Evolutionary conservation across 2,888 invertebrate genomes (phyloP).

Genomic region (Diadromus collaris): DNA sequence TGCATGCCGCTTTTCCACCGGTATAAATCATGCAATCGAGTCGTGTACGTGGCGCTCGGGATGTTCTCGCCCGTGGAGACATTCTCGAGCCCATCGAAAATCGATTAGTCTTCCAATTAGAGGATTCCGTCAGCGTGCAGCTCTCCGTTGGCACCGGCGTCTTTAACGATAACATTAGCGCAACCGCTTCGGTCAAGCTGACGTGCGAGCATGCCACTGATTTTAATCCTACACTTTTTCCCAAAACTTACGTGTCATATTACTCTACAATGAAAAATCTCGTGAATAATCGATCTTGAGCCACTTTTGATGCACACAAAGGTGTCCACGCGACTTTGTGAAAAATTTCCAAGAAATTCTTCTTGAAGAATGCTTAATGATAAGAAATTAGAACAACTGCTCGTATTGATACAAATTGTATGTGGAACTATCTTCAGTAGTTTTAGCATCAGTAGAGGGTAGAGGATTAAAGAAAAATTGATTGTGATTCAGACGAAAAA

Average conservation of each 20-base stretch:
- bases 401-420: no score
- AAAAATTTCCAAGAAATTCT: no score
- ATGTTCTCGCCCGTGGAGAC: slow-evolving; percentile 32
- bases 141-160: slow-evolving; percentile 16
- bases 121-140: slow-evolving; percentile 28
- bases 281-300: background rate
- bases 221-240: background rate
- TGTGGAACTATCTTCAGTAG: no score
- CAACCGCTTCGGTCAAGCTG: background rate
- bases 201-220: background rate
- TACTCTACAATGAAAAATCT: background rate
- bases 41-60: slow-evolving; percentile 42
- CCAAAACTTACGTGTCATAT: background rate
- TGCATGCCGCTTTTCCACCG: slow-evolving; percentile 6
- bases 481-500: no score
- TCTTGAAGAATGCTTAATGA: no score
- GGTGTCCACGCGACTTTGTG: no score
- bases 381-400: no score
- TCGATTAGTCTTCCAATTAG: slow-evolving; percentile 56
- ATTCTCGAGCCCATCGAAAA: slow-evolving; percentile 40
- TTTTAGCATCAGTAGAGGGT: no score
- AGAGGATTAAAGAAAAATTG: no score
- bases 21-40: slow-evolving; percentile 51
- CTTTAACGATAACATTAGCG: slow-evolving; percentile 5
- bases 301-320: no score